Conservation (phyloP, 2,113 vertebrate species). For the Mellivora capensis region DNA sequence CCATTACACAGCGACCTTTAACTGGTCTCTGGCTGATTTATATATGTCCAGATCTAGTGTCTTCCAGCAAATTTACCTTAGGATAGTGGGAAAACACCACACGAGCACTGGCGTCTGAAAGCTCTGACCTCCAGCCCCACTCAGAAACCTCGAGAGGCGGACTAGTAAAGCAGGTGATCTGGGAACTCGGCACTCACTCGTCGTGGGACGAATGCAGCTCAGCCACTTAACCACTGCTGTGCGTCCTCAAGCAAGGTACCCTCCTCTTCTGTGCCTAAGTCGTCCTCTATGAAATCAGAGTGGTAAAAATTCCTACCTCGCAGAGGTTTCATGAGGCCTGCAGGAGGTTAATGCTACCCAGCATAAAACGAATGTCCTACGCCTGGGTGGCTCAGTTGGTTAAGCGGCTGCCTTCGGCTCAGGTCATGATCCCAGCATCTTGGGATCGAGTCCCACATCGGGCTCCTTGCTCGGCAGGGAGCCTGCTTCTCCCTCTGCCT, state of each 20-base stretch:
- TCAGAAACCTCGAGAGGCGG: background rate
- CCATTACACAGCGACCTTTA: constrained; percentile 55
- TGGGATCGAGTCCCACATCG: no score
- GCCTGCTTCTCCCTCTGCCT: no score
- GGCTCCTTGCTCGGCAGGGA: no score
- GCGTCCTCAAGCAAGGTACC: background rate
- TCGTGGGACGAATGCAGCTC: background rate
- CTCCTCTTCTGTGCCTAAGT: background rate
- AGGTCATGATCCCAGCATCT: no score
- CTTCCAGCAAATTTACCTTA: background rate
- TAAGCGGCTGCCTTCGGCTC: no score
- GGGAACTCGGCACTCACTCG: background rate
- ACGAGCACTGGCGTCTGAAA: background rate
- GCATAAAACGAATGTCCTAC: background rate
- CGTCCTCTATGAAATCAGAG: background rate
- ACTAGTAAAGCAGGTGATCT: background rate
- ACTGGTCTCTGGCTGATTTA: constrained; percentile 48
- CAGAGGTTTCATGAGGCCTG: background rate
- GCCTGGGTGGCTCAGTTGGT: no score
- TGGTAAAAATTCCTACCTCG: background rate
- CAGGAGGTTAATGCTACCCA: background rate
- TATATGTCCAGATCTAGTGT: background rate
- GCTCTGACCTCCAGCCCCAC: background rate
- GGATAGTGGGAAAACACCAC: constrained; percentile 2
- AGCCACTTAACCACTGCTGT: background rate